These are phyloP conservation scores for Coleophora deauratella DNA, from an alignment of 2,888 invertebrate genomes.

Conservation along the genomic window DNA sequence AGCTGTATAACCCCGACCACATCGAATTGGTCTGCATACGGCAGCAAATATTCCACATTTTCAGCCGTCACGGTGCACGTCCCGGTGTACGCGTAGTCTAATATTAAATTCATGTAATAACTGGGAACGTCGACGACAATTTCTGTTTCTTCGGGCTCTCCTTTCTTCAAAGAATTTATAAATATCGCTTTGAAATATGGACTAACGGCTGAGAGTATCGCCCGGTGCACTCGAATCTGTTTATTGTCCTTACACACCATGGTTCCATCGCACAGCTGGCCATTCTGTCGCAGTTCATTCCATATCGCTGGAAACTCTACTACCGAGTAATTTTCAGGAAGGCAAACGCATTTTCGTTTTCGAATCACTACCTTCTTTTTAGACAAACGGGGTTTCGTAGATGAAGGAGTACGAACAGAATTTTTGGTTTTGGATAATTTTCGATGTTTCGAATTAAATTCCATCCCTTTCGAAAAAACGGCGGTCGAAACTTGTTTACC, in stretches of 20 bases:
- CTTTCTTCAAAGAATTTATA: constrained; percentile 78
- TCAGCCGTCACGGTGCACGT: constrained; percentile 76
- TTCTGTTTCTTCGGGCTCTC: constrained; percentile 74
- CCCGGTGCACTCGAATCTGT: constrained; percentile 78
- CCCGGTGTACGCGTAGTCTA: constrained; percentile 85
- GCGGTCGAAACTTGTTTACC: constrained; percentile 68
- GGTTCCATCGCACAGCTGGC: constrained; percentile 81
- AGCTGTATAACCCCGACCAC: constrained; percentile 81
- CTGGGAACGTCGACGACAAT: constrained; percentile 76
- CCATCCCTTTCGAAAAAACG: constrained; percentile 72
- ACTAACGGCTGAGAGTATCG: constrained; percentile 81
- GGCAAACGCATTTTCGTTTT: constrained; percentile 75
- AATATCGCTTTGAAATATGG: constrained; percentile 83
- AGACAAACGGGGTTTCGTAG: constrained; percentile 55
- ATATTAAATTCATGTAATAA: constrained; percentile 76
- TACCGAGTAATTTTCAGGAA: constrained; percentile 73
- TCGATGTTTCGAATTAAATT: constrained; percentile 72
- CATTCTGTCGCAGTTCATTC: constrained; percentile 78
- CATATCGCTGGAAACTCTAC: constrained; percentile 79
- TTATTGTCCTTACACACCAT: constrained; percentile 77
- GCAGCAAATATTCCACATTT: constrained; percentile 80
- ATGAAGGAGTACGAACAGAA: constrained; percentile 62
- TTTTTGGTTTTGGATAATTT: constrained; percentile 72
- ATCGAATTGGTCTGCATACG: constrained; percentile 82
- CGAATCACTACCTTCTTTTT: constrained; percentile 61